Evolutionary conservation across 1,140 invertebrate species (phyloP).

Genomic region (Lepidurus packardi): DNA sequence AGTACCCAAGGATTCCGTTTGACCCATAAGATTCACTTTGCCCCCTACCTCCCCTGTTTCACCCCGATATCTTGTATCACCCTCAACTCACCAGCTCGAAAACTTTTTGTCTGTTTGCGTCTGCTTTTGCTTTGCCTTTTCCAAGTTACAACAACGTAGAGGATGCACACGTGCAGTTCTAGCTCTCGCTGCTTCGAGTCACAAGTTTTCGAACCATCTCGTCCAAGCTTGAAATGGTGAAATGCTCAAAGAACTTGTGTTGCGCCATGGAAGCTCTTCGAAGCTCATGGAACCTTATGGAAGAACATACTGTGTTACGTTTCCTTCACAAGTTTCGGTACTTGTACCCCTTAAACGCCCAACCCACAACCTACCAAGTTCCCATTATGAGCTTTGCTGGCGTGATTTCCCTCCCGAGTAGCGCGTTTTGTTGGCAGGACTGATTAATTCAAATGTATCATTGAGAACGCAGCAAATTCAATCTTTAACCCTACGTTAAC

Average conservation of each 20-base stretch:
- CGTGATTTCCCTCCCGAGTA: too few relatives aligned
- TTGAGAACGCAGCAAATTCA: too few relatives aligned
- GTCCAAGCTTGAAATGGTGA: background rate
- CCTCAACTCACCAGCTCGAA: background rate
- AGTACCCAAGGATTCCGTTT: background rate
- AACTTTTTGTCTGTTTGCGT: background rate
- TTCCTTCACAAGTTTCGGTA: too few relatives aligned
- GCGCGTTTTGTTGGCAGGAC: too few relatives aligned
- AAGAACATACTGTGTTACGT: too few relatives aligned
- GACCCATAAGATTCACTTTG: background rate
- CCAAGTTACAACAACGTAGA: background rate
- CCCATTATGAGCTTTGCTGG: too few relatives aligned
- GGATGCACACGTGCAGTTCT: background rate
- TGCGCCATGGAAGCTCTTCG: too few relatives aligned
- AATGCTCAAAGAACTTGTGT: background rate
- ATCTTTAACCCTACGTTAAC: too few relatives aligned
- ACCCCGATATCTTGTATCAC: conserved; percentile 9
- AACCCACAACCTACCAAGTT: too few relatives aligned
- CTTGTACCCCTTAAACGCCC: too few relatives aligned
- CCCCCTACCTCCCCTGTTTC: background rate
- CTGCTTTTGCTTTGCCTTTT: background rate
- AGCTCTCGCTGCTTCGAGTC: background rate
- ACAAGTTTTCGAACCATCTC: background rate
- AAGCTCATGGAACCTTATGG: too few relatives aligned
- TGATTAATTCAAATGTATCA: too few relatives aligned